Evolutionary conservation across 1,140 invertebrate species (phyloP), one percentile per base, ranked within the genome.

Genomic region (Phthorimaea operculella): DNA sequence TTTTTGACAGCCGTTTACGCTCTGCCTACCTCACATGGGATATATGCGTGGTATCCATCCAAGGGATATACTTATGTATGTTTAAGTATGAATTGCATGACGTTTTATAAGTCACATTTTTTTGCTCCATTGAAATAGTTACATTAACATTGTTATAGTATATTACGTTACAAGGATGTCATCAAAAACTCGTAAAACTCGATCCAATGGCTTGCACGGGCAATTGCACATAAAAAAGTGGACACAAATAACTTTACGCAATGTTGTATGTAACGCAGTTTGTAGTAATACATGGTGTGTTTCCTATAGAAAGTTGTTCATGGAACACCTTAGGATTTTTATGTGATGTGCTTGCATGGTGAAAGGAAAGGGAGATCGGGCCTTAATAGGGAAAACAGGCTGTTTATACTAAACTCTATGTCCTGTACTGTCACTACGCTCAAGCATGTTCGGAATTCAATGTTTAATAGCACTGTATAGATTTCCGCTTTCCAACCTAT

Each of bases 301-400:
- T 39, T 39, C 36, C 36, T 39, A 39, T 39, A 39, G 36, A 39
- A 39, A 39, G 36, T 39, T 39, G n/a, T n/a, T 12, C 36, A n/a
- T 39, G n/a, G 36, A 39, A 39, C 36, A 39, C 36, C 36, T n/a
- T 12, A 12, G 36, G 36, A 12, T 10, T 39, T n/a, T 39, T 39
- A 4, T 39, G 36, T 39, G 21, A 28, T 28, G 21, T 39, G 1
- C 10, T 39, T 2, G 3, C n/a, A 39, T 39, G 36, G 36, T 39
- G 8, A 39, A 39, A 34, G 33, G 33, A 34, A 34, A 39, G n/a
- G 36, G 36, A 39, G 36, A 39, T n/a, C 36, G 36, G 8, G 10
- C 36, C 36, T n/a, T 39, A 4, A 39, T 5, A 9, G 36, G 36
- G 10, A n/a, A 39, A n/a, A 39, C 36, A 39, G 36, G 36, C 36